Evolutionary conservation across 2,888 invertebrate genomes (phyloP).

Genomic region (Phasia obesa): DNA sequence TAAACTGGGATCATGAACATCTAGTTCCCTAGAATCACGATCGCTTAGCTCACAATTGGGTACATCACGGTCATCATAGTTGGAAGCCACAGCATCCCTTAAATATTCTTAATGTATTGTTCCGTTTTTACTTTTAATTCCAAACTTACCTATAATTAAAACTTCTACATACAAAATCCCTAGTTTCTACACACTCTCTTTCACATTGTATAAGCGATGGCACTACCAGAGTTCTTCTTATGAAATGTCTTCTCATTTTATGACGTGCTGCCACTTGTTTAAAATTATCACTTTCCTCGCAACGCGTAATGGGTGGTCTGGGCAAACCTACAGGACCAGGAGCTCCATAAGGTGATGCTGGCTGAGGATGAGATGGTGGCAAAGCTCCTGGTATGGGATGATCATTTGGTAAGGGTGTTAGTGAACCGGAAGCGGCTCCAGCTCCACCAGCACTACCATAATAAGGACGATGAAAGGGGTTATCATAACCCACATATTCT

Average conservation of each 20-base stretch:
- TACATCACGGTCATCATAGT: constrained; percentile 85
- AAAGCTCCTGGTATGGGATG: constrained; percentile 76
- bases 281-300: constrained; percentile 92
- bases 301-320: constrained; percentile 84
- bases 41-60: constrained; percentile 94
- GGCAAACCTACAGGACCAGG: constrained; percentile 81
- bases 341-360: constrained; percentile 74
- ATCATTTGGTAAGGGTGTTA: constrained; percentile 75
- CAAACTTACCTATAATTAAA: constrained; percentile 90
- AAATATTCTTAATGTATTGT: background rate
- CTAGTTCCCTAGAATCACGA: constrained; percentile 91
- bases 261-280: constrained; percentile 91
- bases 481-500: constrained; percentile 80
- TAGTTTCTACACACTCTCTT: constrained; percentile 90
- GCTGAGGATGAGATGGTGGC: constrained; percentile 72
- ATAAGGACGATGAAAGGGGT: constrained; percentile 79
- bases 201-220: constrained; percentile 91
- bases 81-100: constrained; percentile 84
- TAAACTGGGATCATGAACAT: constrained; percentile 91
- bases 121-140: background rate
- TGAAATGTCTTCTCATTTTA: constrained; percentile 90
- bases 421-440: constrained; percentile 71
- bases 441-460: constrained; percentile 68
- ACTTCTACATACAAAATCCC: constrained; percentile 92
- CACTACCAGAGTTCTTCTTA: constrained; percentile 88